Evolutionary conservation across 2,888 invertebrate genomes (phyloP).

Genomic region (Orthonevra nobilis): DNA sequence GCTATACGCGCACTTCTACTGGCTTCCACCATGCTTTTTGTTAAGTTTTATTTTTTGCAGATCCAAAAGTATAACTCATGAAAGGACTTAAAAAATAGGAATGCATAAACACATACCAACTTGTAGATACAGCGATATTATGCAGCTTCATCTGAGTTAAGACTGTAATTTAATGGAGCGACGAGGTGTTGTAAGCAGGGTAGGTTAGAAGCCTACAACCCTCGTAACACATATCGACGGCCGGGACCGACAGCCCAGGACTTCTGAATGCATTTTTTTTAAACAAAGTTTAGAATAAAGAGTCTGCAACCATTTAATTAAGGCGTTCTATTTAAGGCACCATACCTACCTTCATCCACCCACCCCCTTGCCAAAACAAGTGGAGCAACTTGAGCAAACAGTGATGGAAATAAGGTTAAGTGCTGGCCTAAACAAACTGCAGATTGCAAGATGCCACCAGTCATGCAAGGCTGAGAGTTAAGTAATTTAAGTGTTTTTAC

Average conservation of each 20-base stretch:
- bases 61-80: background rate
- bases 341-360: slow-evolving; percentile 44
- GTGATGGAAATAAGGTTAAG: slow-evolving; percentile 65
- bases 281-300: slow-evolving; percentile 63
- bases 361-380: slow-evolving; percentile 48
- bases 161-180: slow-evolving; percentile 40
- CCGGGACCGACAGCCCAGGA: slow-evolving; percentile 26
- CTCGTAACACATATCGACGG: background rate
- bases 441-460: slow-evolving; percentile 50
- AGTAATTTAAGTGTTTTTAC: slow-evolving; percentile 64
- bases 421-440: slow-evolving; percentile 40
- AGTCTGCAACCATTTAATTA: slow-evolving; percentile 66
- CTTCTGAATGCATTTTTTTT: slow-evolving; percentile 55
- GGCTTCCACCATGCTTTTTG: too few relatives aligned
- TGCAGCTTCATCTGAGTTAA: slow-evolving; percentile 47
- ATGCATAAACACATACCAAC: background rate
- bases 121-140: slow-evolving; percentile 34
- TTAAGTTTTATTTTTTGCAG: slow-evolving; percentile 6
- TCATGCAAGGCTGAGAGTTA: slow-evolving; percentile 43
- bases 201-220: background rate
- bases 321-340: slow-evolving; percentile 54
- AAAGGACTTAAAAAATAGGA: background rate
- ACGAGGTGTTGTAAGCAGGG: slow-evolving; percentile 19
- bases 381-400: slow-evolving; percentile 55
- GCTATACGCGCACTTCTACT: slow-evolving; percentile 38